A percentile compares a stretch with the other conserved stretches of the same genome.
Conservation (phyloP, 2,888 invertebrate species). For the Drosophila kokeensis region DNA sequence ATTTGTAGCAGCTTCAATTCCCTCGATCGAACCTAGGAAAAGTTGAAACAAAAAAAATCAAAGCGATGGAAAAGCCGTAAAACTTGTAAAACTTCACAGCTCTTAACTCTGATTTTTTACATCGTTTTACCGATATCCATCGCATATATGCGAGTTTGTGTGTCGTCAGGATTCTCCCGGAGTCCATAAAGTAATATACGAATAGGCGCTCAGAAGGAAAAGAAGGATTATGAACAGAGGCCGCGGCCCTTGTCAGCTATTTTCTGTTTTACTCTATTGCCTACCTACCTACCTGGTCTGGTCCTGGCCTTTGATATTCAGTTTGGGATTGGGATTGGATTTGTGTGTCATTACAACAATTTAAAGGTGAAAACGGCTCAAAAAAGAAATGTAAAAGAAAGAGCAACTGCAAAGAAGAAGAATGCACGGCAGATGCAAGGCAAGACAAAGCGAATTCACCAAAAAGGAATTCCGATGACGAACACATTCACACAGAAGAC, state of each 20-base stretch:
- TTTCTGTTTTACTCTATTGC: not conserved
- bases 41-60: slow-evolving; percentile 15
- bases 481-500: not conserved
- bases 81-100: slow-evolving; percentile 10
- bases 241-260: not conserved
- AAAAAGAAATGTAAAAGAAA: slow-evolving; percentile 34
- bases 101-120: slow-evolving; percentile 35
- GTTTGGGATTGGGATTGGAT: slow-evolving; percentile 21
- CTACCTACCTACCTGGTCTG: slow-evolving; percentile 48
- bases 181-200: slow-evolving; percentile 69
- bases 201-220: slow-evolving; percentile 61
- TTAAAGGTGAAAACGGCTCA: slow-evolving; percentile 62
- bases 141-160: slow-evolving; percentile 4
- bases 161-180: slow-evolving; percentile 16
- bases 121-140: not conserved
- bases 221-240: slow-evolving; percentile 12
- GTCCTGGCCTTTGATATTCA: slow-evolving; percentile 2
- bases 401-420: slow-evolving; percentile 26
- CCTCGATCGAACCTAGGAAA: not conserved
- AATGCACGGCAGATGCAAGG: slow-evolving; percentile 37
- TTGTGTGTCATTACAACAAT: slow-evolving; percentile 44
- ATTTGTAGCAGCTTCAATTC: not conserved
- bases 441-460: slow-evolving; percentile 3
- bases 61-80: not conserved
- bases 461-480: slow-evolving; percentile 26